Evolutionary conservation across 2,888 invertebrate species (phyloP).

Genomic region (Dusona sp.): DNA sequence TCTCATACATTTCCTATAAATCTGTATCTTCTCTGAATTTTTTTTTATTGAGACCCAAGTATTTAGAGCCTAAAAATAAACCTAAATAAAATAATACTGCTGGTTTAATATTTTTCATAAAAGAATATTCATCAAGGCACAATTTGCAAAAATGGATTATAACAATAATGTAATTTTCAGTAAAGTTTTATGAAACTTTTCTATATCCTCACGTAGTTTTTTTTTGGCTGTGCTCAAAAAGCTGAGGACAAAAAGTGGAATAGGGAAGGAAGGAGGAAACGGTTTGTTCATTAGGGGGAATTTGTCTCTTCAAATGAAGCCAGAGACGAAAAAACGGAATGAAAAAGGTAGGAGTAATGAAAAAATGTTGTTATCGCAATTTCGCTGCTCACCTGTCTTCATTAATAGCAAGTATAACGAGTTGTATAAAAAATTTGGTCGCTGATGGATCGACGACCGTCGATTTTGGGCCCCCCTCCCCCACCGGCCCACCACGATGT

Average conservation of each 20-base stretch:
- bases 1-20: neutral
- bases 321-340: neutral
- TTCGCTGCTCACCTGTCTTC: conserved; percentile 81
- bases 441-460: conserved; percentile 70
- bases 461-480: conserved; percentile 75
- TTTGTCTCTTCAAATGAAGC: neutral
- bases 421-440: conserved; percentile 73
- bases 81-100: neutral
- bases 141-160: too few relatives aligned
- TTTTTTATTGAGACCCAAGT: too few relatives aligned
- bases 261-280: neutral
- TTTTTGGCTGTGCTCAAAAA: neutral
- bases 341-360: neutral
- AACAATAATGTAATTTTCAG: neutral
- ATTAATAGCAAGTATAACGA: conserved; percentile 78
- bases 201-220: neutral
- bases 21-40: neutral
- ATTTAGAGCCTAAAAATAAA: neutral
- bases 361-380: conserved; percentile 36
- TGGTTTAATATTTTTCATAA: neutral
- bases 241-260: conserved; percentile 3
- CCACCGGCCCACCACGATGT: conserved; percentile 70
- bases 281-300: neutral
- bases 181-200: neutral
- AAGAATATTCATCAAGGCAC: neutral